phyloP scores from a whole-genome alignment of 2,888 invertebrate genomes.

The Scelioninae gen. 1 region DNA sequence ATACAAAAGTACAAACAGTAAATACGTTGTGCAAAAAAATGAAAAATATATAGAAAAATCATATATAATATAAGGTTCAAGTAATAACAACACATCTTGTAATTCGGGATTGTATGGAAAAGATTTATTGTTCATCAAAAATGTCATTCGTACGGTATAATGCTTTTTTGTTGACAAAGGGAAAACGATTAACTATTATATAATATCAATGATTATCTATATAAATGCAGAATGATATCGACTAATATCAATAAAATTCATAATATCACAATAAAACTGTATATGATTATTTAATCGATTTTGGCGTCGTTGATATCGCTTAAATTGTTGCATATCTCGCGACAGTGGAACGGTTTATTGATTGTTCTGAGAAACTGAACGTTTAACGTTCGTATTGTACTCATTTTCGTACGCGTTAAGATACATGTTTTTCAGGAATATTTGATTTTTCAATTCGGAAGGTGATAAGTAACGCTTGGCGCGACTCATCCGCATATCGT shows the following conservation, averaged over 20 bases:
- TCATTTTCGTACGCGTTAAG: slow-evolving; percentile 81
- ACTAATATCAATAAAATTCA: slow-evolving; percentile 82
- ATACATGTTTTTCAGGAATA: slow-evolving; percentile 82
- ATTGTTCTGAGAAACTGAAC: slow-evolving; percentile 78
- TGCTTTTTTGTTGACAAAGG: slow-evolving; percentile 79
- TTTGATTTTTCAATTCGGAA: slow-evolving; percentile 82
- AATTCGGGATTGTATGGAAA: slow-evolving; percentile 78
- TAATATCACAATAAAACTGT: slow-evolving; percentile 82
- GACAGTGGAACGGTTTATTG: slow-evolving; percentile 75
- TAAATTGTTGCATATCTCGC: slow-evolving; percentile 70
- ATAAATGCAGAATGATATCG: slow-evolving; percentile 81
- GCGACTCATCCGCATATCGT: slow-evolving; percentile 79
- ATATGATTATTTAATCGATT: slow-evolving; percentile 74
- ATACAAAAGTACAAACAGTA: too few relatives aligned
- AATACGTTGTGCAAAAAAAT: too few relatives aligned
- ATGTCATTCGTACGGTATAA: slow-evolving; percentile 81
- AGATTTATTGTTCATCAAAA: slow-evolving; percentile 82
- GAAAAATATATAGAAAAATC: too few relatives aligned
- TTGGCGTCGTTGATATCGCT: slow-evolving; percentile 78
- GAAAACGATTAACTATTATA: slow-evolving; percentile 82
- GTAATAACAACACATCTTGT: slow-evolving; percentile 14
- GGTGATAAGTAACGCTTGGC: slow-evolving; percentile 79
- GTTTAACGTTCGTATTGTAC: slow-evolving; percentile 82
- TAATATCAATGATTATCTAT: slow-evolving; percentile 82
- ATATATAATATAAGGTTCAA: background rate